Evolutionary conservation across 1,140 invertebrate genomes (phyloP).

Genomic region (Drosophila ambigua): DNA sequence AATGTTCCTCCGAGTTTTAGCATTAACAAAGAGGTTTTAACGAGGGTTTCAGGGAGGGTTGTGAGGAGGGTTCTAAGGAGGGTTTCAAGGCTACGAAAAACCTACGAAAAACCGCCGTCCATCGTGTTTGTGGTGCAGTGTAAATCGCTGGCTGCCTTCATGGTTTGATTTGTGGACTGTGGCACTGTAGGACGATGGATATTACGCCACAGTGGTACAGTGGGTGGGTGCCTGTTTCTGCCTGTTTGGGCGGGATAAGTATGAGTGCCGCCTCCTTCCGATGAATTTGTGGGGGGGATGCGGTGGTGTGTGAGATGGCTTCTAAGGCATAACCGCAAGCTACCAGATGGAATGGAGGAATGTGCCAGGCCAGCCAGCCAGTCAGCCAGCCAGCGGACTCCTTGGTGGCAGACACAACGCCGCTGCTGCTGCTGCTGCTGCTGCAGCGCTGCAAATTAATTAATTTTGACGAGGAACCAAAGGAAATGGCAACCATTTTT

Average conservation of each 20-base stretch:
- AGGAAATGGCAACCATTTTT: constrained; percentile 78
- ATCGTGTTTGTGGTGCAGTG: constrained; percentile 42
- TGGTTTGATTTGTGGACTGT: constrained; percentile 55
- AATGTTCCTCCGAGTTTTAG: too few species aligned
- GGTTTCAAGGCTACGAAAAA: too few species aligned
- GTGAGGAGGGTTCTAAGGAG: too few species aligned
- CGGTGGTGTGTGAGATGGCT: neutral
- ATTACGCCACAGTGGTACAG: neutral
- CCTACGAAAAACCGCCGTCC: neutral
- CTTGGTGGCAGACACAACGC: neutral
- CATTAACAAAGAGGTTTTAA: too few species aligned
- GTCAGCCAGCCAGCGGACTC: constrained; percentile 53
- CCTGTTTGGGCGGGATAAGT: neutral
- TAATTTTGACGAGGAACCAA: constrained; percentile 74
- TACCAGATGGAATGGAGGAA: constrained; percentile 47
- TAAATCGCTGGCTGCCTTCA: constrained; percentile 55
- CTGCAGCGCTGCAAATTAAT: constrained; percentile 69
- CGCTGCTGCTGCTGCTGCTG: constrained; percentile 8
- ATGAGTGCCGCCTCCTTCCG: too few species aligned
- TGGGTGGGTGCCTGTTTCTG: neutral
- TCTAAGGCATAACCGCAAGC: constrained; percentile 52
- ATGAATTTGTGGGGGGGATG: too few species aligned
- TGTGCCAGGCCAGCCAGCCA: constrained; percentile 32
- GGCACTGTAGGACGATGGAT: constrained; percentile 12
- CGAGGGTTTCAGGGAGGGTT: too few species aligned